Conservation (phyloP, 2,888 invertebrate species). For the Brenthis daphne region DNA sequence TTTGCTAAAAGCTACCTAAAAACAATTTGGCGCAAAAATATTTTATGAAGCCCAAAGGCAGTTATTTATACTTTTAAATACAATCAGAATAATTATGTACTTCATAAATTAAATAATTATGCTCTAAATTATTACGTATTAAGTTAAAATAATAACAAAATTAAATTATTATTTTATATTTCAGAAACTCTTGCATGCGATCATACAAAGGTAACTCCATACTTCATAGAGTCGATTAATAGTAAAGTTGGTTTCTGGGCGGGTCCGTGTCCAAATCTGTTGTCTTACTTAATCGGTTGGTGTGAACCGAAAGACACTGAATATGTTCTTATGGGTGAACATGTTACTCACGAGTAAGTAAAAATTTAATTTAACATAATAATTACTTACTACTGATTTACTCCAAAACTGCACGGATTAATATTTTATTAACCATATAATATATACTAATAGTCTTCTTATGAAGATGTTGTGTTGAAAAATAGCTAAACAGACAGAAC, state of each 20-base stretch:
- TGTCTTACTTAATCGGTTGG: slow-evolving; percentile 93
- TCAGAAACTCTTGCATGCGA: slow-evolving; percentile 93
- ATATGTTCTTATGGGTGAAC: slow-evolving; percentile 93
- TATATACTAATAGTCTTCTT: too few species aligned
- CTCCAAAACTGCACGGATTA: neutral
- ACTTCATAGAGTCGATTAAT: slow-evolving; percentile 94
- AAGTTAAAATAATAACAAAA: too few species aligned
- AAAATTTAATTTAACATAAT: slow-evolving; percentile 2
- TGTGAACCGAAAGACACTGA: slow-evolving; percentile 90
- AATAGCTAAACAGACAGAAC: too few species aligned
- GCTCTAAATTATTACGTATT: too few species aligned
- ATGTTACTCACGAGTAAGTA: slow-evolving; percentile 88
- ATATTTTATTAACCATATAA: too few species aligned
- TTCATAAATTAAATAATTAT: too few species aligned
- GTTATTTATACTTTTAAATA: too few species aligned
- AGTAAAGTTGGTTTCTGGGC: slow-evolving; percentile 91
- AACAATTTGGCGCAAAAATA: too few species aligned
- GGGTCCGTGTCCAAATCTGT: slow-evolving; percentile 90
- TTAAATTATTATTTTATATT: slow-evolving; percentile 31
- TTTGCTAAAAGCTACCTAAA: too few species aligned
- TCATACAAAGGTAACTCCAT: slow-evolving; percentile 94
- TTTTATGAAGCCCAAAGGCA: too few species aligned
- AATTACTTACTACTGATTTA: neutral
- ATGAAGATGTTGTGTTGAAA: too few species aligned
- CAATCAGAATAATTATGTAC: too few species aligned